phyloP scores from a whole-genome alignment of 2,797 vertebrate species.

The Diglossa cyanea region DNA sequence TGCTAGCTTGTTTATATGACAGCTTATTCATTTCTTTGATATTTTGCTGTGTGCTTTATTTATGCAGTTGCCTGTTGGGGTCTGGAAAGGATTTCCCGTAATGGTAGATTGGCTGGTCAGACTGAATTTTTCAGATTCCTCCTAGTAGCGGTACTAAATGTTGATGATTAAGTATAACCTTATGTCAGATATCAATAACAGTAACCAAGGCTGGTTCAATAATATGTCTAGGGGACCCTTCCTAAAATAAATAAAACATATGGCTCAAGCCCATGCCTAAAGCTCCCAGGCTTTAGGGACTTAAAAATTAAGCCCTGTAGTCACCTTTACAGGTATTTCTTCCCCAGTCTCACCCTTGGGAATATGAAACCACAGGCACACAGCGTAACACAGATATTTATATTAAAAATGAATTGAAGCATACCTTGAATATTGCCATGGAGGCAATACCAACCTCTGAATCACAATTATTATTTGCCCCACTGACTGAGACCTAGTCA shows the following conservation, averaged over 20 bases:
- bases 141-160: slow-evolving; percentile 53
- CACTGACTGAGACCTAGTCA: not conserved
- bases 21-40: slow-evolving; percentile 42
- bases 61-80: slow-evolving; percentile 47
- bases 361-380: slow-evolving; percentile 58
- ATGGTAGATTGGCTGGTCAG: slow-evolving; percentile 46
- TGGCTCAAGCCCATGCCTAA: slow-evolving; percentile 55
- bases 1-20: slow-evolving; percentile 39
- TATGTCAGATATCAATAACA: slow-evolving; percentile 68
- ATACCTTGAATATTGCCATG: slow-evolving; percentile 52
- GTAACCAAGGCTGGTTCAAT: slow-evolving; percentile 65
- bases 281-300: slow-evolving; percentile 62
- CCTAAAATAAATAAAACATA: slow-evolving; percentile 71
- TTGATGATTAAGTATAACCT: slow-evolving; percentile 65
- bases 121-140: slow-evolving; percentile 64
- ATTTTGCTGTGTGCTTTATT: slow-evolving; percentile 50
- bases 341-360: slow-evolving; percentile 42
- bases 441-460: slow-evolving; percentile 2
- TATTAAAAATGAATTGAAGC: slow-evolving; percentile 63
- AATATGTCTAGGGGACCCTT: slow-evolving; percentile 55
- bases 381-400: slow-evolving; percentile 43
- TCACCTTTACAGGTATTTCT: slow-evolving; percentile 68
- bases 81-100: slow-evolving; percentile 55
- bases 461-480: slow-evolving; percentile 35
- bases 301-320: slow-evolving; percentile 62